These are phyloP conservation scores for Nasua narica DNA, from an alignment of 2,797 vertebrate genomes.

Conservation along the genomic window DNA sequence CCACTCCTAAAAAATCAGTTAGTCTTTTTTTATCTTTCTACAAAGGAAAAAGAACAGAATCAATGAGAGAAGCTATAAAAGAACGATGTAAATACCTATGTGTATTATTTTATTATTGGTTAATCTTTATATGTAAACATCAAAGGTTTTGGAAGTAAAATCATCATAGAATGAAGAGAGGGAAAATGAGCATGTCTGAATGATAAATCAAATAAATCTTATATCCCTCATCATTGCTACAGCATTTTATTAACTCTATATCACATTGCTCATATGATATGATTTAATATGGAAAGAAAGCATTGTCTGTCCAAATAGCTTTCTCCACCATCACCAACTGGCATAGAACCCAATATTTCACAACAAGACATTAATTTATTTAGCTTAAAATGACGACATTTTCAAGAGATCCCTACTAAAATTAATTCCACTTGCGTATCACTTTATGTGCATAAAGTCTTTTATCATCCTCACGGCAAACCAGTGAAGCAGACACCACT, in stretches of 20 bases:
- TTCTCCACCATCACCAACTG: not conserved
- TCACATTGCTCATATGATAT: not conserved
- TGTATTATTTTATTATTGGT: not conserved
- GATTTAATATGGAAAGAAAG: not conserved
- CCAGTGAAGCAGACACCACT: not conserved
- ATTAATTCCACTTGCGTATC: not conserved
- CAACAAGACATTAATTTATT: not conserved
- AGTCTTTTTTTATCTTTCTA: not conserved
- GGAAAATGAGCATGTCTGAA: not conserved
- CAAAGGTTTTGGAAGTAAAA: not conserved
- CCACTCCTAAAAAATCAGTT: not conserved
- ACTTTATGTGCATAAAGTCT: not conserved
- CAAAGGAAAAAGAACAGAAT: not conserved
- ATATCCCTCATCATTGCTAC: not conserved
- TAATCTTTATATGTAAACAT: not conserved
- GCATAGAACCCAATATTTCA: not conserved
- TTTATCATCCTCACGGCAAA: not conserved
- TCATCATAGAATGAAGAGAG: not conserved
- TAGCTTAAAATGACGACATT: not conserved
- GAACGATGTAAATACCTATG: not conserved
- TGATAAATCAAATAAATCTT: not conserved
- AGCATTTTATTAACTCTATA: not conserved
- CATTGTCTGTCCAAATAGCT: not conserved
- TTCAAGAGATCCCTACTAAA: not conserved
- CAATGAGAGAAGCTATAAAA: not conserved